A percentile compares a stretch with the other conserved stretches of the same genome.
Conservation (phyloP, 2,797 vertebrate genomes). For the Acanthurus leucopareius region DNA sequence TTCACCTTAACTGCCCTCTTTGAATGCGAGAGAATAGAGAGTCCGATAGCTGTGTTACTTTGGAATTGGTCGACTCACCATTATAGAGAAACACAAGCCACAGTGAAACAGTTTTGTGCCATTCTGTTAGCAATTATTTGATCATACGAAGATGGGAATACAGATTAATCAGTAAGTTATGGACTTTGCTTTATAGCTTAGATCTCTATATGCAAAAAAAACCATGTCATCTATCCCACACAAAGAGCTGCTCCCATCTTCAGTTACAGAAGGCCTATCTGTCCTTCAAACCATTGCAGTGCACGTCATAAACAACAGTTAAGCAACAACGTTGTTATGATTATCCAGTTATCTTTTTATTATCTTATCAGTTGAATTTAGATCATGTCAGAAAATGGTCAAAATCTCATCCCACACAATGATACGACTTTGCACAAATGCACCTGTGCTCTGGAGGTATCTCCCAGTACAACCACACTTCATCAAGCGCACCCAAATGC, state of each 20-base stretch:
- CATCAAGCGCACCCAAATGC: conserved; percentile 44
- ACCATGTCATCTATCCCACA: not conserved
- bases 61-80: not conserved
- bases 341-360: too few species aligned
- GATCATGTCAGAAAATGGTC: not conserved
- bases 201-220: not conserved
- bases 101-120: not conserved
- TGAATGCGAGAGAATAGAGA: not conserved
- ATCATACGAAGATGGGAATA: not conserved
- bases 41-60: not conserved
- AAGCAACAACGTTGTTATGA: not conserved
- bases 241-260: not conserved
- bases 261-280: not conserved
- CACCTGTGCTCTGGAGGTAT: conserved; percentile 47
- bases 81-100: not conserved
- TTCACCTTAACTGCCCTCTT: not conserved
- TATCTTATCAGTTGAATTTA: not conserved
- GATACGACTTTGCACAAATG: conserved; percentile 18
- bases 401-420: not conserved
- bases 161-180: not conserved
- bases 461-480: conserved; percentile 29
- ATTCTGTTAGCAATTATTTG: not conserved
- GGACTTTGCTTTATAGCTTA: not conserved
- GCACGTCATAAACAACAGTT: not conserved
- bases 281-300: not conserved